Evolutionary conservation across 2,797 vertebrate genomes (phyloP).

Genomic region (Chaenodraco wilsoni): DNA sequence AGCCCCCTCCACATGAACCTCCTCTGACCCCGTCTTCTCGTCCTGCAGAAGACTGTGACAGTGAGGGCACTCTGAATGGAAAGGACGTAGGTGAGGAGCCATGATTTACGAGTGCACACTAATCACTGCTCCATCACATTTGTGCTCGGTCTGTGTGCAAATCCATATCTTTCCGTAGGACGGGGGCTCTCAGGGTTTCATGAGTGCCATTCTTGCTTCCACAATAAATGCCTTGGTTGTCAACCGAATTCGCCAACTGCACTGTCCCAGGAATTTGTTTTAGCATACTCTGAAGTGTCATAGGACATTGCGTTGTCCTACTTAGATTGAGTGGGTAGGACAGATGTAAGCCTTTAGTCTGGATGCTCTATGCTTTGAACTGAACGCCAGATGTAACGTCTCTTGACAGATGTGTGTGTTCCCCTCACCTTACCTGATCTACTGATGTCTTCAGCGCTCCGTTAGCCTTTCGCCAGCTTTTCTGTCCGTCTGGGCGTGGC

Average conservation of each 20-base stretch:
- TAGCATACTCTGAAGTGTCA: no score
- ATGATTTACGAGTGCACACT: neutral
- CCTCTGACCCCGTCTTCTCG: constrained; percentile 56
- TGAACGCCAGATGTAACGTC: no score
- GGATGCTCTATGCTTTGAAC: no score
- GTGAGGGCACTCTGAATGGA: constrained; percentile 88
- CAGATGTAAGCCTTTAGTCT: no score
- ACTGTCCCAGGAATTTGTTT: neutral
- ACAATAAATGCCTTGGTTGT: neutral
- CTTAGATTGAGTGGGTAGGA: no score
- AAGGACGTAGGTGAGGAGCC: constrained; percentile 90
- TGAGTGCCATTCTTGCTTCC: neutral
- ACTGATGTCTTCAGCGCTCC: neutral
- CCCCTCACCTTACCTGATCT: neutral
- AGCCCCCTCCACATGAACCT: constrained; percentile 1
- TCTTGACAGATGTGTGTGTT: no score
- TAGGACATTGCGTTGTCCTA: no score
- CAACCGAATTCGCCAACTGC: neutral
- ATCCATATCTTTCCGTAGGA: constrained; percentile 30
- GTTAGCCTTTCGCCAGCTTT: neutral
- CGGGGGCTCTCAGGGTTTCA: neutral
- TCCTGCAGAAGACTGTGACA: constrained; percentile 90
- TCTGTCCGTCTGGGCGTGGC: constrained; percentile 9
- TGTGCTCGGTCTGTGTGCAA: constrained; percentile 39
- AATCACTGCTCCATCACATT: constrained; percentile 40